Percentiles rank a stretch among this genome's conserved stretches.
Conservation (phyloP, 2,113 vertebrate species). For the Sitta europaea region DNA sequence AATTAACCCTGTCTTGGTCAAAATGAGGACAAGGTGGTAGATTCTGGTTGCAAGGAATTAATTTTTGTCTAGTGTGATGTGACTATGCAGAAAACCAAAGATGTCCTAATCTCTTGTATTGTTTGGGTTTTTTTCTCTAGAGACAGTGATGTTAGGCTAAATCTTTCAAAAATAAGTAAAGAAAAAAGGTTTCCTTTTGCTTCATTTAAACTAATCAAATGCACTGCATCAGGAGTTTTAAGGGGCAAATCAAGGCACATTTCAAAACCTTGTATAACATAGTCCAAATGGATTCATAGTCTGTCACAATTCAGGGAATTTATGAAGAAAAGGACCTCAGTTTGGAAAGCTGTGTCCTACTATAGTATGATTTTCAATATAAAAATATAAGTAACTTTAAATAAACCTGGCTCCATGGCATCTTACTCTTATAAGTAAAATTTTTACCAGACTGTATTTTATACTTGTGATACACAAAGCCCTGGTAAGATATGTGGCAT, state of each 20-base stretch:
- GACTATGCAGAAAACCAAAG: background rate
- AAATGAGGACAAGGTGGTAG: background rate
- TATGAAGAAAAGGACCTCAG: background rate
- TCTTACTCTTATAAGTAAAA: background rate
- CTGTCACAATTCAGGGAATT: background rate
- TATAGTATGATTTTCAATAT: background rate
- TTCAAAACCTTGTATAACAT: background rate
- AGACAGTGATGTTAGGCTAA: background rate
- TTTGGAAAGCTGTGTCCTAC: background rate
- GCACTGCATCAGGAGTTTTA: background rate
- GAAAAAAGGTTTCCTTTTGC: background rate
- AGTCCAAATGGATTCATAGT: background rate
- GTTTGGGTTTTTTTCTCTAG: background rate
- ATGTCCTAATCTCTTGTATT: background rate
- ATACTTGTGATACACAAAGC: background rate
- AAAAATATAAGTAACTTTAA: background rate
- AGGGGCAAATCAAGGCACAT: background rate
- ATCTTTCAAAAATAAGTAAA: background rate
- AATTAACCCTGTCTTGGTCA: background rate
- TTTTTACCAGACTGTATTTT: background rate
- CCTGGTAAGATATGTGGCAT: background rate
- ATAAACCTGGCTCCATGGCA: rapidly evolving
- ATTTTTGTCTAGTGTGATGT: background rate
- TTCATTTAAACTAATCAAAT: background rate
- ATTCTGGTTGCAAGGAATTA: background rate